Evolutionary conservation across 2,113 vertebrate genomes (phyloP).

Genomic region (Podarcis raffonei): DNA sequence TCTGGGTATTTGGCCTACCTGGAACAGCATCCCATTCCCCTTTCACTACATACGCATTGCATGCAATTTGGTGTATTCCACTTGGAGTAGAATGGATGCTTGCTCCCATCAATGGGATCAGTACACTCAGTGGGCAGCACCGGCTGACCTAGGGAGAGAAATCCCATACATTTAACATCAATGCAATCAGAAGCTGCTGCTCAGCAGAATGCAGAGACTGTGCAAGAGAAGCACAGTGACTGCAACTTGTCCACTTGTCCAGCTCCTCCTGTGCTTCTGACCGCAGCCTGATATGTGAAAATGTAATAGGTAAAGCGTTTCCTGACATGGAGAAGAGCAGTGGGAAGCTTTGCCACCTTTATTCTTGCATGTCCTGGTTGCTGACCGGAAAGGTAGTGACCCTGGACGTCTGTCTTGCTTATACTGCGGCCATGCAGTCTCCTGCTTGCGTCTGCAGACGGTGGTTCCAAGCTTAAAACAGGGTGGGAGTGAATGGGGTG

Average conservation of each 20-base stretch:
- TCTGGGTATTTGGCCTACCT: neutral
- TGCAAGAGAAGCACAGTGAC: too few relatives aligned
- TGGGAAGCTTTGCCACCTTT: too few relatives aligned
- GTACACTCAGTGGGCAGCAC: neutral
- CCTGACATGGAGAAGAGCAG: too few relatives aligned
- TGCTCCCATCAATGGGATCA: neutral
- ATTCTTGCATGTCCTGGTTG: too few relatives aligned
- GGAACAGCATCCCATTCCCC: rapidly evolving
- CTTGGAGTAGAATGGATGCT: neutral
- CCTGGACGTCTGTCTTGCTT: neutral
- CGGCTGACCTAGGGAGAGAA: neutral
- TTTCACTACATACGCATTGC: neutral
- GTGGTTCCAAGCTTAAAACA: too few relatives aligned
- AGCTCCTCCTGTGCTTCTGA: neutral
- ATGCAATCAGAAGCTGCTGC: too few relatives aligned
- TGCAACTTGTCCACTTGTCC: neutral
- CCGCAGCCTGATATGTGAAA: neutral
- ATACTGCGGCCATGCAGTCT: too few relatives aligned
- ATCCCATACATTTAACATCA: neutral
- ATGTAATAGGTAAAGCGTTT: neutral
- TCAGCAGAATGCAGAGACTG: too few relatives aligned
- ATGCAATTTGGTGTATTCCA: neutral
- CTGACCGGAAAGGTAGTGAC: too few relatives aligned
- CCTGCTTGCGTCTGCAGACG: too few relatives aligned
- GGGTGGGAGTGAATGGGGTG: neutral